Evolutionary conservation across 2,113 vertebrate genomes (phyloP).

Genomic region (Platycercus adscitus): DNA sequence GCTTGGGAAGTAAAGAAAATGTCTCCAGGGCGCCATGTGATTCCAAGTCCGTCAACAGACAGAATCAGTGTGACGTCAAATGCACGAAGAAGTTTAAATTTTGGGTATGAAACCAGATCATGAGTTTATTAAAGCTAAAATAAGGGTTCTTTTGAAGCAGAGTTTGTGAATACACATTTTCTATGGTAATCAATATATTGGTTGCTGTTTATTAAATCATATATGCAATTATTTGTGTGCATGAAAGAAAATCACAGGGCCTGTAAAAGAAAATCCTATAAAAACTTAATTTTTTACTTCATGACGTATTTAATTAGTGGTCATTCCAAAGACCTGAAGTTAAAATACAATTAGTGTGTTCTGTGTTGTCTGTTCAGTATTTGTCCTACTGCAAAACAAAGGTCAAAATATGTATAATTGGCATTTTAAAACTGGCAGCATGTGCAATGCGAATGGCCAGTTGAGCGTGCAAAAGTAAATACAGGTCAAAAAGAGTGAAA

Average conservation of each 20-base stretch:
- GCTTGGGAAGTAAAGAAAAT: slow-evolving; percentile 99
- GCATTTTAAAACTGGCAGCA: slow-evolving; percentile 71
- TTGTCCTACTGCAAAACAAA: slow-evolving; percentile 55
- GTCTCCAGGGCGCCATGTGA: slow-evolving; percentile 96
- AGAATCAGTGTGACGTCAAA: slow-evolving; percentile 88
- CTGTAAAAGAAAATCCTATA: background rate
- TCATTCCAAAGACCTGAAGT: background rate
- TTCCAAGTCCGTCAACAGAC: slow-evolving; percentile 91
- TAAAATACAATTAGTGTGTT: background rate
- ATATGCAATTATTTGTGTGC: background rate
- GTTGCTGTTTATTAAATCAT: background rate
- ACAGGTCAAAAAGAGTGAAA: slow-evolving; percentile 70
- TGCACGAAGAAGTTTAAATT: slow-evolving; percentile 90
- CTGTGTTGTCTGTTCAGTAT: slow-evolving; percentile 67
- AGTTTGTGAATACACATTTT: background rate
- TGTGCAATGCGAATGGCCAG: slow-evolving; percentile 67
- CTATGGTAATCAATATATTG: background rate
- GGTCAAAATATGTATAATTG: slow-evolving; percentile 72
- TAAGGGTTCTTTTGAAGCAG: background rate
- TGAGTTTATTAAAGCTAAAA: background rate
- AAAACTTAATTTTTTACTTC: background rate
- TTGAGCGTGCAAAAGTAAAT: slow-evolving; percentile 75
- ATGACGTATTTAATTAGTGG: background rate
- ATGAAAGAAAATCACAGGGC: background rate
- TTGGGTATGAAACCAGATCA: slow-evolving; percentile 80